Conservation (phyloP, 2,888 invertebrate genomes). For the Ormia ochracea region DNA sequence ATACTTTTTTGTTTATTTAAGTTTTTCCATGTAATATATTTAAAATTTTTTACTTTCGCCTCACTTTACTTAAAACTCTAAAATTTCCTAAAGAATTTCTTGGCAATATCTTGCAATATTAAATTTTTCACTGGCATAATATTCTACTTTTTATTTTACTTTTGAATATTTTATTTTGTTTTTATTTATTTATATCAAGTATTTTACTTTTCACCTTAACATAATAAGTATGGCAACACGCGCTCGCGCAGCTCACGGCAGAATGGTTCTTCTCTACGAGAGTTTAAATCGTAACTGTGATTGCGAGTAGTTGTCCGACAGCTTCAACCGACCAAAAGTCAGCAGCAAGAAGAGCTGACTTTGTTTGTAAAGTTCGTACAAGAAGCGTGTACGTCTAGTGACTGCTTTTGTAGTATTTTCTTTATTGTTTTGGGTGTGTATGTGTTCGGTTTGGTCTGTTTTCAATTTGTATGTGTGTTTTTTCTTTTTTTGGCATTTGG, state of each 20-base stretch:
- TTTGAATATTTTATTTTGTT: slow-evolving; percentile 23
- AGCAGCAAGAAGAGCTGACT: slow-evolving; percentile 41
- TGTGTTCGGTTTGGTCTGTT: slow-evolving; percentile 43
- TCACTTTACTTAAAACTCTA: not conserved
- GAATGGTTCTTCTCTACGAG: slow-evolving; percentile 73
- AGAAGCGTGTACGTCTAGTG: slow-evolving; percentile 39
- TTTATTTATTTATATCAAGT: slow-evolving; percentile 27
- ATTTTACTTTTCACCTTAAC: slow-evolving; percentile 17
- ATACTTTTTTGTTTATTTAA: slow-evolving; percentile 1
- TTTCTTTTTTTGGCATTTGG: slow-evolving; percentile 62
- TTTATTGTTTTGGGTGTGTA: slow-evolving; percentile 18
- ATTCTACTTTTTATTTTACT: slow-evolving; percentile 23
- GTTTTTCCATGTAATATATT: not conserved
- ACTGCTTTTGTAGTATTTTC: slow-evolving; percentile 31
- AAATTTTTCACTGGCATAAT: not conserved
- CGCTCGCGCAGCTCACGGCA: slow-evolving; percentile 56
- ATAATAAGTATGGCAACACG: slow-evolving; percentile 4
- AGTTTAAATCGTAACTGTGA: slow-evolving; percentile 73
- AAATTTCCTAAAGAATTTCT: not conserved
- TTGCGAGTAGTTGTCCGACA: slow-evolving; percentile 58
- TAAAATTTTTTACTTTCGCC: slow-evolving; percentile 2
- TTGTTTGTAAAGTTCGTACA: slow-evolving; percentile 46
- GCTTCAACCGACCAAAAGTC: slow-evolving; percentile 47
- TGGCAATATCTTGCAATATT: not conserved
- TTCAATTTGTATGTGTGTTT: slow-evolving; percentile 61